A percentile compares a stretch with the other conserved stretches of the same genome.
Evolutionary conservation across 2,113 vertebrate genomes (phyloP).

Genomic region (Isurus oxyrinchus): DNA sequence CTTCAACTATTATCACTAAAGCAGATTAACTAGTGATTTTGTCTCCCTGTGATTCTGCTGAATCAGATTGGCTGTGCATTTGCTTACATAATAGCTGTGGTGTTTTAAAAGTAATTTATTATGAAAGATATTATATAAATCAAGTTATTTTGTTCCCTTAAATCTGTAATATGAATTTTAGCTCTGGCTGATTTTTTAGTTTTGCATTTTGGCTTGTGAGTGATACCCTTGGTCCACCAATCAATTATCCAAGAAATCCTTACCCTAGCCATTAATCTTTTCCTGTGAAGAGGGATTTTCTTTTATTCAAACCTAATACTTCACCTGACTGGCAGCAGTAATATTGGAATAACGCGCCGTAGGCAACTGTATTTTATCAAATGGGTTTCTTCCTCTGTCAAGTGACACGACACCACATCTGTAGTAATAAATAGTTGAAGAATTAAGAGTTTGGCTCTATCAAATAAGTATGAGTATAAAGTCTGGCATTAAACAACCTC

Average conservation of each 20-base stretch:
- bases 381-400: not conserved
- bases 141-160: not conserved
- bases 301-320: not conserved
- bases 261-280: not conserved
- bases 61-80: not conserved
- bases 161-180: not conserved
- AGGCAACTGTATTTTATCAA: not conserved
- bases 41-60: not conserved
- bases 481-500: not conserved
- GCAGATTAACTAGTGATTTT: not conserved
- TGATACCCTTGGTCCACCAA: too few species aligned
- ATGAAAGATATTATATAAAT: not conserved
- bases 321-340: not conserved
- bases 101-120: not conserved
- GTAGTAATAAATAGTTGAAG: not conserved
- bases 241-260: not conserved
- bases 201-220: not conserved
- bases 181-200: not conserved
- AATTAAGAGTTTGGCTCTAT: not conserved
- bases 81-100: not conserved
- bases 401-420: not conserved
- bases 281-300: not conserved
- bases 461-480: not conserved
- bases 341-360: not conserved
- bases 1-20: not conserved